Percentiles rank a stretch among this genome's conserved stretches.
phyloP scores from a whole-genome alignment of 2,888 invertebrate genomes.

The Steromphala cineraria region DNA sequence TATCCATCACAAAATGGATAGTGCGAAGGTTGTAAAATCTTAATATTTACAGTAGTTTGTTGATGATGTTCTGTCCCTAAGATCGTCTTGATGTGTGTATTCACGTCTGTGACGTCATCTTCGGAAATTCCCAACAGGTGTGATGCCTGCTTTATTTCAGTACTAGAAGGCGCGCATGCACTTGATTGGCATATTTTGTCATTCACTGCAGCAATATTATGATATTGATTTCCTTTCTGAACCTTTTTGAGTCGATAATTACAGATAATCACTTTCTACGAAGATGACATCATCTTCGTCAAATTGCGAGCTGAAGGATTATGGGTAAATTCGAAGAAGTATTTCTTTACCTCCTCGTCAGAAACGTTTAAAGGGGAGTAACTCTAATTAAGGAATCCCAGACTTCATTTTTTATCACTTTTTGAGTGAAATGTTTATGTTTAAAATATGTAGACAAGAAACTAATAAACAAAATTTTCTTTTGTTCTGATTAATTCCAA shows the following conservation, averaged over 20 bases:
- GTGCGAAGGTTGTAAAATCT: constrained; percentile 9
- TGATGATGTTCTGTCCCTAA: constrained; percentile 24
- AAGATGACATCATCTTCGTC: constrained; percentile 54
- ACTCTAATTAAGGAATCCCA: not conserved
- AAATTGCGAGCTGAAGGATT: constrained; percentile 31
- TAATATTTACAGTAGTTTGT: constrained; percentile 12
- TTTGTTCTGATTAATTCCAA: too few species aligned
- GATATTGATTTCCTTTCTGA: not conserved
- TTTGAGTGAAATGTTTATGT: too few species aligned
- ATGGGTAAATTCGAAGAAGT: constrained; percentile 38
- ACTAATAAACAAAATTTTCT: too few species aligned
- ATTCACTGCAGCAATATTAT: not conserved
- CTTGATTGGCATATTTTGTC: too few species aligned
- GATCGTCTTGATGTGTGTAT: constrained; percentile 34
- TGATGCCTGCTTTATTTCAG: not conserved
- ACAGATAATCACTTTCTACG: constrained; percentile 30
- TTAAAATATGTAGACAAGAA: too few species aligned
- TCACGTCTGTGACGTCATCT: constrained; percentile 70
- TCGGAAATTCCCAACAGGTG: constrained; percentile 40
- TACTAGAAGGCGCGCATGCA: too few species aligned
- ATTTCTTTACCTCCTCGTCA: not conserved
- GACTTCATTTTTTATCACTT: too few species aligned
- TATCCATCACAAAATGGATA: constrained; percentile 83
- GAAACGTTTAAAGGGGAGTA: constrained; percentile 16
- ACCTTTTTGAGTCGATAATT: not conserved